Base-by-base conservation (phyloP, 1,140 invertebrate species). In the Phymorhynchus buccinoides region DNA sequence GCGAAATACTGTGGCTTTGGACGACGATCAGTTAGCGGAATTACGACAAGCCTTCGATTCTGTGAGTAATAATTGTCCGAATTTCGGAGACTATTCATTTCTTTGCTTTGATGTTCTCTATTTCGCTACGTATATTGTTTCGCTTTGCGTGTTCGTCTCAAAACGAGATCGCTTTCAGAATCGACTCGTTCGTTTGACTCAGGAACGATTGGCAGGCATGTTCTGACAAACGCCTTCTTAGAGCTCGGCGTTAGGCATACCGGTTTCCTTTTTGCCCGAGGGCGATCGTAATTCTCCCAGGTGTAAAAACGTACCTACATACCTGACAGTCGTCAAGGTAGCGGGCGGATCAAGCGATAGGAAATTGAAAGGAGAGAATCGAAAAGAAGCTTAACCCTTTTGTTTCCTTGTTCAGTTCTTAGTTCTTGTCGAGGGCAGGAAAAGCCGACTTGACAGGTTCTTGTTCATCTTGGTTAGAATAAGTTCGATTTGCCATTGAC, bases 1-100 rank as follows among this genome's bases (percentile, higher is more conserved):
- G 52, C 52, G 52, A 32, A 81, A n/a, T 56, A 81, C 80, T 27
- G 80, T 81, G 12, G 52, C 48, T n/a, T 66, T 81, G 52, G 80
- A 81, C 1, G 80, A 81, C 27, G 80, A 81, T 66, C 80, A 81
- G 18, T 56, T 81, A 6, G 80, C 80, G 4, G 80, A 81, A 81
- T 66, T 81, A 62, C 48, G 80, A 66, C 52, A 52, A n/a, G 52
- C 80, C 2, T 81, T 81, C 52, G 12, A 81, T 41, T 66, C 80
- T 22, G 80, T 81, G 52, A 81, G 80, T 81, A 62, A 6, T 39
- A 1, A 75, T 41, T 75, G 32, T 75, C 37, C 22, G 35, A 27
- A 41, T 39, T 39, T 75, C 37, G 56, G 6, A 75, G 37, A 16
- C 9, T 75, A 39, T 35, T 37, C 2, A 14, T 41, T 27, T 75